Base-by-base conservation (phyloP, 2,113 vertebrate species). In the Morphnarchus princeps region DNA sequence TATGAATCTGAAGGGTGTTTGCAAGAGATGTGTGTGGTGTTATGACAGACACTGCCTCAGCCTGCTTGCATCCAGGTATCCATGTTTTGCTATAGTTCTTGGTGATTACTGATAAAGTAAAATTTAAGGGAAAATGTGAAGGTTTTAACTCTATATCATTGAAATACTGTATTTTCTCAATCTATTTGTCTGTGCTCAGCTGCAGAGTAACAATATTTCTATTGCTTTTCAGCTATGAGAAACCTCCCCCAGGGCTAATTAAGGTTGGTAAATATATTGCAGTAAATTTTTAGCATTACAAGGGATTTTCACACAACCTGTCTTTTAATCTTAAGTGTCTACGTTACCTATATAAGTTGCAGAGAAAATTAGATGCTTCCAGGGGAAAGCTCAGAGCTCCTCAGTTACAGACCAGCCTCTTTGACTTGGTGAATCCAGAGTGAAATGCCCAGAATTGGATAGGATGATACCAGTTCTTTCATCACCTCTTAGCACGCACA, bases 181-280 rank as follows among this genome's bases (percentile, higher is more conserved):
- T 26, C 31, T 54, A 34, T 42, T 91, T 96, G 20, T 58, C 20
- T 93, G 8, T 92, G 32, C 57, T 82, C 20, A 80, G 49, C 45
- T 88, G 38, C 47, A 43, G 54, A 90, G 20, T 97, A 95, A 93
- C 47, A 38, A 26, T 81, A 59, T 95, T 93, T 96, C 70, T 69
- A 4, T 96, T 96, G 43, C 94, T 81, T 97, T 96, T 80, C 93
- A 99, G 99, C 97, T 99, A 99, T 92, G 99, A 99, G 95, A 99
- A 99, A 87, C 99, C 99, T 83, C 99, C 99, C n/a, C 99, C 99
- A 18, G 99, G 99, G 72, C 97, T 98, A 82, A 99, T 99, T 72
- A 99, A 99, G 99, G 99, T 99, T 95, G 83, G 98, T 98, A 82
- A 70, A 77, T 45, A 28, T 8, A 36, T 12, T 50, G 47, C 38